These are phyloP conservation scores for Andrena trimmerana DNA, from an alignment of 2,888 invertebrate genomes.

Conservation along the genomic window DNA sequence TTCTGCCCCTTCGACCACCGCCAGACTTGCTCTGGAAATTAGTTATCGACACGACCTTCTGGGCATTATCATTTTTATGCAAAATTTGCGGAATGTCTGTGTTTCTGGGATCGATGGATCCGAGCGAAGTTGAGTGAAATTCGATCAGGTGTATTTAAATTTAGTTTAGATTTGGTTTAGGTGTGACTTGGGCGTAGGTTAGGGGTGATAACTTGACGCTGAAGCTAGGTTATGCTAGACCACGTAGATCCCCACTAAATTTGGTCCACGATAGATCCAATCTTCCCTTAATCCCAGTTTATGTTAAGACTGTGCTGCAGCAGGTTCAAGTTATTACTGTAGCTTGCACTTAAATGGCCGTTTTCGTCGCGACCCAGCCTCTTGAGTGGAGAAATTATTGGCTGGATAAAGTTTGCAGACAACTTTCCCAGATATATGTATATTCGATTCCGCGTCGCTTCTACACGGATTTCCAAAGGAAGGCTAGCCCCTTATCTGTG, in stretches of 20 bases:
- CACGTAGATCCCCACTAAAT: conserved; percentile 16
- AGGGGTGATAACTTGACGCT: too few species aligned
- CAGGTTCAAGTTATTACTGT: background rate
- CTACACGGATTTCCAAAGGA: conserved; percentile 33
- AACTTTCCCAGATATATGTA: background rate
- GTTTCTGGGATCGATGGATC: background rate
- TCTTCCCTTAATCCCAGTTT: conserved; percentile 9
- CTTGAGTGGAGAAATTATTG: background rate
- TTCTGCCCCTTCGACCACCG: conserved; percentile 6
- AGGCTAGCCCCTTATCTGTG: conserved; percentile 43
- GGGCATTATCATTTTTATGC: conserved; percentile 19
- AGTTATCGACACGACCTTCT: conserved; percentile 49
- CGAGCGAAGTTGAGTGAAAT: background rate
- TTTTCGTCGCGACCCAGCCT: background rate
- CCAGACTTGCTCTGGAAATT: conserved; percentile 48
- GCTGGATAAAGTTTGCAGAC: background rate
- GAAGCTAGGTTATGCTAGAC: conserved; percentile 1
- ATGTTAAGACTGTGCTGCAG: conserved; percentile 4
- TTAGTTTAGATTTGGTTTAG: too few species aligned
- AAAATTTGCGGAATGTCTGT: background rate
- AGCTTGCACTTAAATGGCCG: background rate
- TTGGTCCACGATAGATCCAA: conserved; percentile 7
- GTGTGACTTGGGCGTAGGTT: too few species aligned
- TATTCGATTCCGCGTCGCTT: background rate
- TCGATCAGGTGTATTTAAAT: too few species aligned